Percentiles rank a stretch among this genome's conserved stretches.
These are phyloP conservation scores for Brachionus angularis DNA, from an alignment of 1,140 invertebrate genomes.

Conservation along the genomic window DNA sequence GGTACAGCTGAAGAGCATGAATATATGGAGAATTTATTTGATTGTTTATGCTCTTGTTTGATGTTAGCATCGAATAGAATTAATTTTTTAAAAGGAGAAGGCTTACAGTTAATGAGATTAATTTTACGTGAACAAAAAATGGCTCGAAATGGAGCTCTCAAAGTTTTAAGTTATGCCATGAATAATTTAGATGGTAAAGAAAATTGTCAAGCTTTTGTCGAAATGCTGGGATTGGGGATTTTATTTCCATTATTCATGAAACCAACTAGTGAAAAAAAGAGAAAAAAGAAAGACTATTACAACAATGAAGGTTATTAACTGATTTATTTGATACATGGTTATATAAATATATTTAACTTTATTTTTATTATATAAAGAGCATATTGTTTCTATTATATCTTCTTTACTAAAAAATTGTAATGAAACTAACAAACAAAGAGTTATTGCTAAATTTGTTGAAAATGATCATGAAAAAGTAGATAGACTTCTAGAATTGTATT, in stretches of 20 bases:
- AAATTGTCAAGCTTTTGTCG: conserved; percentile 96
- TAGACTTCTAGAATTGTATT: conserved; percentile 26
- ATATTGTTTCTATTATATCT: conserved; percentile 86
- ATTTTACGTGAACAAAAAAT: conserved; percentile 97
- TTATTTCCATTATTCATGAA: conserved; percentile 99
- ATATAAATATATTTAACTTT: too few relatives aligned
- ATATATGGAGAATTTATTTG: conserved; percentile 97
- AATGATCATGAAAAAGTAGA: conserved; percentile 87
- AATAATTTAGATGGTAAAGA: conserved; percentile 83
- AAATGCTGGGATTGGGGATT: conserved; percentile 89
- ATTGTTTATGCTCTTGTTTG: conserved; percentile 85
- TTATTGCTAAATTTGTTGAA: conserved; percentile 92
- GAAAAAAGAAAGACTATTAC: conserved; percentile 5
- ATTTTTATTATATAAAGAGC: conserved; percentile 65
- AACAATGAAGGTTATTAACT: conserved; percentile 33
- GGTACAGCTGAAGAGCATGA: conserved; percentile 84
- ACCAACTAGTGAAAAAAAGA: conserved; percentile 71
- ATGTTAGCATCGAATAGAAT: conserved; percentile 81
- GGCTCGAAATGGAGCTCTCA: conserved; percentile 88
- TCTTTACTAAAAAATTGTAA: conserved; percentile 86
- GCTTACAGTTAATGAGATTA: conserved; percentile 88
- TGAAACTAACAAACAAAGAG: conserved; percentile 77
- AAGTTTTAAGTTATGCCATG: conserved; percentile 92
- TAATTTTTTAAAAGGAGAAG: conserved; percentile 86
- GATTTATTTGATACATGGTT: too few relatives aligned